Percentiles rank a stretch among this genome's conserved stretches.
These are phyloP conservation scores for Heliothis virescens DNA, from an alignment of 1,140 invertebrate genomes.

Conservation along the genomic window DNA sequence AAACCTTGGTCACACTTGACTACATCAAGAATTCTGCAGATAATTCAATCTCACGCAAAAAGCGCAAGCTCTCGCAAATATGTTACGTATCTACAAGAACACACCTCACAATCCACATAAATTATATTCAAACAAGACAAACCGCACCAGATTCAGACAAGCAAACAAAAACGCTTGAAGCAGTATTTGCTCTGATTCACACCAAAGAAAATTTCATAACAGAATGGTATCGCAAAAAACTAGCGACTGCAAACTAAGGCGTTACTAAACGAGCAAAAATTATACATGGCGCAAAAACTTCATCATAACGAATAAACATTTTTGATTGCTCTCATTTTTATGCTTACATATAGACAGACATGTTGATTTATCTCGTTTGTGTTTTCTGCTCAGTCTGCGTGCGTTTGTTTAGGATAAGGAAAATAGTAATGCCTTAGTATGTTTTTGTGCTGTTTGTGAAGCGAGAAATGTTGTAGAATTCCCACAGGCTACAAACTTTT, in stretches of 20 bases:
- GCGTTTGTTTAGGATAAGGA: slow-evolving; percentile 42
- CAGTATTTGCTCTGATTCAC: slow-evolving; percentile 4
- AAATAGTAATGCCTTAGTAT: slow-evolving; percentile 32
- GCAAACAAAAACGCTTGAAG: background rate
- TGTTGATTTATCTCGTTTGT: slow-evolving; percentile 43
- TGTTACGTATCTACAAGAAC: too few species aligned
- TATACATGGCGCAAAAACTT: slow-evolving; percentile 4
- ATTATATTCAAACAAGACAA: slow-evolving; percentile 17
- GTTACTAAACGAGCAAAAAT: slow-evolving; percentile 28
- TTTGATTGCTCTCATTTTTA: slow-evolving; percentile 41
- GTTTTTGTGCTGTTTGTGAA: background rate
- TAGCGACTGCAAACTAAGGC: background rate
- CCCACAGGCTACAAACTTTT: too few species aligned
- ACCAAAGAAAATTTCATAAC: slow-evolving; percentile 3
- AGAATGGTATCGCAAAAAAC: background rate
- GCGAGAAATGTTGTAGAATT: background rate
- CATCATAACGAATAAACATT: slow-evolving; percentile 37
- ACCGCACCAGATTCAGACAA: background rate
- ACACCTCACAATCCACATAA: background rate
- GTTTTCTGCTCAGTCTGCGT: slow-evolving; percentile 30
- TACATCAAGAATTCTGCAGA: too few species aligned
- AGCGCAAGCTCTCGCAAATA: too few species aligned
- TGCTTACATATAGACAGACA: slow-evolving; percentile 6
- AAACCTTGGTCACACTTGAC: too few species aligned
- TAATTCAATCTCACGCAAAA: too few species aligned